Base-by-base conservation (phyloP, 2,113 vertebrate species). In the Psephotus haematonotus region DNA sequence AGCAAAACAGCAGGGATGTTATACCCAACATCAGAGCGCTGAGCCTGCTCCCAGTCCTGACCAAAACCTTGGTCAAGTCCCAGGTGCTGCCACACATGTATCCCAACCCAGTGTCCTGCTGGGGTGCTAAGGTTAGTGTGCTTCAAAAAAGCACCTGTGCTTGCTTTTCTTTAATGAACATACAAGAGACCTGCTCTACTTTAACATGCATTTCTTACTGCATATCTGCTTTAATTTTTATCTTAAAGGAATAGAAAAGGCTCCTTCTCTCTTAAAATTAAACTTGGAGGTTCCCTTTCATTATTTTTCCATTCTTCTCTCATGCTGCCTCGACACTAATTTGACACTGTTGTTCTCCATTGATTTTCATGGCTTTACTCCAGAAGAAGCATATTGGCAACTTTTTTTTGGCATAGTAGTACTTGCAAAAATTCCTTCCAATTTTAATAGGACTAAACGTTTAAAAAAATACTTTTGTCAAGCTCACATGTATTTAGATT, bases 81-180 rank as follows among this genome's bases (percentile, higher is more conserved):
- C 6, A 2, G 12, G 6, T 5, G 13, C 68, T 86, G 37, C 23
- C 53, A 69, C 41, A 31, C 15, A 14, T 13, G 28, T 12, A 59
- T 47, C 3, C 16, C 46, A 69, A 19, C 10, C 11, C 2, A 2
- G 0, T 1, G 31, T 19, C 63, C 55, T 63, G 33, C n/a, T 46
- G 31, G 53, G 57, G 7, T n/a, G 46, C 37, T 87, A 64, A 35
- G 47, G 27, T 47, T 55, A 65, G 43, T 57, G 35, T 15, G 52
- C 50, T 44, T 37, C 31, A n/a, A 49, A 75, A 75, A 63, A 2
- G 4, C 27, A 68, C 14, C 24, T 52, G 39, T 2, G 6, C 62
- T 75, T 60, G 11, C n/a, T 33, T 68, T 41, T 72, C 71, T 52
- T 39, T 10, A 80, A 67, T 28, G 49, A 52, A 64, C 0, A 0